Evolutionary conservation across 2,113 vertebrate genomes (phyloP).

Genomic region (Bubalus kerabau): DNA sequence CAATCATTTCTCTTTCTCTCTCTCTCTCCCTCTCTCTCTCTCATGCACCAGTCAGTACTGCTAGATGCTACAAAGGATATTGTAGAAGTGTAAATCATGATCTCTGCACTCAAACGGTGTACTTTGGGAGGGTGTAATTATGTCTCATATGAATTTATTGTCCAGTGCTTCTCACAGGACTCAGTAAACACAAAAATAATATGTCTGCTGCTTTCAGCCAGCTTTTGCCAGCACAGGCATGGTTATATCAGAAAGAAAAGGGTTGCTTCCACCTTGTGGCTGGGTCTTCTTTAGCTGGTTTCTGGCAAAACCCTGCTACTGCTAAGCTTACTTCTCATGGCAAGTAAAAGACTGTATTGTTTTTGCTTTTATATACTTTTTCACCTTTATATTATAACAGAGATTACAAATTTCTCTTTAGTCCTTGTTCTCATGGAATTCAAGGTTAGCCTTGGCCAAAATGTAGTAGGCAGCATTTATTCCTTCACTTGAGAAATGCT

Average conservation of each 20-base stretch:
- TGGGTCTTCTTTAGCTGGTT: neutral
- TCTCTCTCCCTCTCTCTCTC: neutral
- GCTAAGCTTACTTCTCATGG: neutral
- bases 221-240: neutral
- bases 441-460: neutral
- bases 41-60: neutral
- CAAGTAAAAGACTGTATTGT: neutral
- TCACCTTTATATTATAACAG: neutral
- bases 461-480: neutral
- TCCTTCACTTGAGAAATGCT: neutral
- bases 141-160: neutral
- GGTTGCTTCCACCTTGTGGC: constrained; percentile 21
- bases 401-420: neutral
- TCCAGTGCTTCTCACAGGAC: neutral
- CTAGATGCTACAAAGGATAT: neutral
- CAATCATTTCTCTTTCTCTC: neutral
- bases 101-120: neutral
- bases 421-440: neutral
- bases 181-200: neutral
- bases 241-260: neutral
- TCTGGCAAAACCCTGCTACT: neutral
- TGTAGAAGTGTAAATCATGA: neutral
- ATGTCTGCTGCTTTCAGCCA: neutral
- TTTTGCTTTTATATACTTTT: neutral
- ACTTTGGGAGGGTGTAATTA: neutral